Conservation (phyloP, 2,797 vertebrate genomes). For the Neomorphus geoffroyi region DNA sequence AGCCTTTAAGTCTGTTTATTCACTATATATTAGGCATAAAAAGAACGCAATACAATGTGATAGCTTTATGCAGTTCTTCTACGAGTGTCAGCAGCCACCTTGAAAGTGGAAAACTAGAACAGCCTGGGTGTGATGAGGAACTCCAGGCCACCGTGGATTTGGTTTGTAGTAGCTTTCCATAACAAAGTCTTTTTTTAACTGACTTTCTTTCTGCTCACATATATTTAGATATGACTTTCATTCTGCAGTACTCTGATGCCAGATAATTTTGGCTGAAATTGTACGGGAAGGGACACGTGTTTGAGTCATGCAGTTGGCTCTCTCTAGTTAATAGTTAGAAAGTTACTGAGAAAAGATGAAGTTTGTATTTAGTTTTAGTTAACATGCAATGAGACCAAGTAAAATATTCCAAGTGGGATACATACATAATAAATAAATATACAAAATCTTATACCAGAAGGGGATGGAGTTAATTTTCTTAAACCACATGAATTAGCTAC, state of each 20-base stretch:
- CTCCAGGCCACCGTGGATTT: slow-evolving; percentile 51
- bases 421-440: slow-evolving; percentile 4
- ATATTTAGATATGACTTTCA: slow-evolving; percentile 65
- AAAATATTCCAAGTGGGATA: slow-evolving; percentile 46
- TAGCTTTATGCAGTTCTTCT: background rate
- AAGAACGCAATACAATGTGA: background rate
- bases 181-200: slow-evolving; percentile 67
- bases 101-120: slow-evolving; percentile 42
- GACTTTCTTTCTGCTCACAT: slow-evolving; percentile 55
- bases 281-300: slow-evolving; percentile 45
- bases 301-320: slow-evolving; percentile 70
- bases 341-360: slow-evolving; percentile 63
- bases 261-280: slow-evolving; percentile 62
- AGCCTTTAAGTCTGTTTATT: background rate
- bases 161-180: slow-evolving; percentile 70
- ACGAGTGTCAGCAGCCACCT: background rate
- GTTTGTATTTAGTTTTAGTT: slow-evolving; percentile 55
- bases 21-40: background rate
- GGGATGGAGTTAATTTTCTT: background rate
- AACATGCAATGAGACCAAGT: slow-evolving; percentile 46
- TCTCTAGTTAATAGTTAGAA: slow-evolving; percentile 29
- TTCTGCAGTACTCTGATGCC: slow-evolving; percentile 50
- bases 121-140: slow-evolving; percentile 38
- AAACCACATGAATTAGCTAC: background rate
- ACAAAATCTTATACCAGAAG: slow-evolving; percentile 15